A percentile compares a stretch with the other conserved stretches of the same genome.
phyloP scores from a whole-genome alignment of 1,140 invertebrate species.

The Drosophila triauraria region DNA sequence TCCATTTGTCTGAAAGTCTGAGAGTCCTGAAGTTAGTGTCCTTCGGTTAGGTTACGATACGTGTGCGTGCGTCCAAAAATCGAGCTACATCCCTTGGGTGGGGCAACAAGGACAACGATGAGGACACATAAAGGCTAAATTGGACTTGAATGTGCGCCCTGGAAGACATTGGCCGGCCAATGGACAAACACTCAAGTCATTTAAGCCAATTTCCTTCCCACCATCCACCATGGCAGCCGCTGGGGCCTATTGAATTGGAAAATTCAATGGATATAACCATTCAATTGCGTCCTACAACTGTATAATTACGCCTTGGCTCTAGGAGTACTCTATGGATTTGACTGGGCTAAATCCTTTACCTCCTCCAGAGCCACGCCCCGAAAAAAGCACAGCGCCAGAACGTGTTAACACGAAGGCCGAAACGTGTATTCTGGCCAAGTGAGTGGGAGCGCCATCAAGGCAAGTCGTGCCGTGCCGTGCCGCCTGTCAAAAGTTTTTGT shows the following conservation, averaged over 20 bases:
- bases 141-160: slow-evolving; percentile 68
- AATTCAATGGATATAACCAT: slow-evolving; percentile 65
- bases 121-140: slow-evolving; percentile 79
- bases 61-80: slow-evolving; percentile 62
- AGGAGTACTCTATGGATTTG: background rate
- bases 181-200: slow-evolving; percentile 77
- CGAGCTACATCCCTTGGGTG: slow-evolving; percentile 69
- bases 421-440: slow-evolving; percentile 39
- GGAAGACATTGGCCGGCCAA: slow-evolving; percentile 54
- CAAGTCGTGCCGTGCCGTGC: slow-evolving; percentile 29
- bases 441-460: slow-evolving; percentile 45
- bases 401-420: slow-evolving; percentile 51
- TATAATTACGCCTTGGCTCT: slow-evolving; percentile 57
- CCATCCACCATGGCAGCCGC: slow-evolving; percentile 4
- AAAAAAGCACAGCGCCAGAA: slow-evolving; percentile 15
- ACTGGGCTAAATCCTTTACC: slow-evolving; percentile 19
- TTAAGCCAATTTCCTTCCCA: slow-evolving; percentile 32
- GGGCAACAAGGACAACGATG: slow-evolving; percentile 48
- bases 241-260: slow-evolving; percentile 62
- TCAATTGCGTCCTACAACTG: slow-evolving; percentile 57
- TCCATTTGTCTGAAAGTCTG: background rate
- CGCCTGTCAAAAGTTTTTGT: slow-evolving; percentile 46
- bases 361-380: background rate
- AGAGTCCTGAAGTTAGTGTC: background rate
- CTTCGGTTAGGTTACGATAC: slow-evolving; percentile 17